Conservation (phyloP, 2,113 vertebrate genomes). For the Electrona antarctica region DNA sequence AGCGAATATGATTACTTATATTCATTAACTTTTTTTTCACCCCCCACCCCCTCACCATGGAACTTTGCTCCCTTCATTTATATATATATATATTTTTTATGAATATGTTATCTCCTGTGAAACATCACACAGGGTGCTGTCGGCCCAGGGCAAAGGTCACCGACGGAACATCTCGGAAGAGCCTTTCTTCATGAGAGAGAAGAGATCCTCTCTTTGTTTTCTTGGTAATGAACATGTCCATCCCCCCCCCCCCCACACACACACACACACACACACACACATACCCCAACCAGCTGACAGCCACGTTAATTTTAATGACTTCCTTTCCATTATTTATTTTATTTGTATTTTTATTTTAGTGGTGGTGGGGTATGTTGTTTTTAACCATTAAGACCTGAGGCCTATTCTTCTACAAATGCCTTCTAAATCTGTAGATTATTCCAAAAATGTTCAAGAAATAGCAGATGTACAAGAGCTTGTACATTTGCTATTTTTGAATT, state of each 20-base stretch:
- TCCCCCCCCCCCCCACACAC: too few relatives aligned
- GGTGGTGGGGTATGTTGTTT: slow-evolving; percentile 47
- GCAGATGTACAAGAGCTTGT: too few relatives aligned
- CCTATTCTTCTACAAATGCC: too few relatives aligned
- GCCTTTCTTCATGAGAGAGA: slow-evolving; percentile 59
- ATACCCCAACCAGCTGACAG: slow-evolving; percentile 41
- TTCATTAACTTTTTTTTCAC: slow-evolving; percentile 92
- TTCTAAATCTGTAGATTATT: background rate
- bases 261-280: too few relatives aligned
- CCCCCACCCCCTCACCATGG: slow-evolving; percentile 75
- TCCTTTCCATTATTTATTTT: slow-evolving; percentile 16
- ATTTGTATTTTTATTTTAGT: slow-evolving; percentile 31
- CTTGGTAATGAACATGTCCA: slow-evolving; percentile 63
- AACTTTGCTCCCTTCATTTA: slow-evolving; percentile 85
- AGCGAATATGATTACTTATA: slow-evolving; percentile 94
- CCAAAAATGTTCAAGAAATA: background rate
- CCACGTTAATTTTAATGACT: slow-evolving; percentile 65
- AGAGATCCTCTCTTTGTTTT: slow-evolving; percentile 59
- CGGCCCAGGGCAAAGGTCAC: slow-evolving; percentile 63
- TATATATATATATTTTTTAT: slow-evolving; percentile 71
- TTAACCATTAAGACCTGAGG: slow-evolving; percentile 42
- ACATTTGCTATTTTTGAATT: too few relatives aligned
- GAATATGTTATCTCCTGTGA: slow-evolving; percentile 90
- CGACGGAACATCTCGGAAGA: slow-evolving; percentile 48
- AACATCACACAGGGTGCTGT: slow-evolving; percentile 81